Base-by-base conservation (phyloP, 2,797 vertebrate species). In the Alca torda region DNA sequence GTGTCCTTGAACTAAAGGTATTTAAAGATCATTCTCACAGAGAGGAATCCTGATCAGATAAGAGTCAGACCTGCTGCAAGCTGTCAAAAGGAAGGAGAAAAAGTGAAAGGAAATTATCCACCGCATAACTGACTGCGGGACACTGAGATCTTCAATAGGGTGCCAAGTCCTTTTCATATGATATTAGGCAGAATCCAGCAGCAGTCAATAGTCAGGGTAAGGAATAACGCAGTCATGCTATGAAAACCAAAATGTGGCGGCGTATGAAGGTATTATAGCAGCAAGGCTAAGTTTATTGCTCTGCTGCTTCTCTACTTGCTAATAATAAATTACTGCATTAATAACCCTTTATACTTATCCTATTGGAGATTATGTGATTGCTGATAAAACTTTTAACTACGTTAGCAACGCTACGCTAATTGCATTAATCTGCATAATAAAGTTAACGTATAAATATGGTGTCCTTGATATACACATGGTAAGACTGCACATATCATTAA, bases 391-490 rank as follows among this genome's bases (percentile, higher is more conserved):
- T 93, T 79, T 84, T 93, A 86, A 96, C 72, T 93, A 57, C 93
- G 90, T 96, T 97, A 95, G 89, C 77, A 94, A 76, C 65, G 91
- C 72, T 74, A 93, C 75, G 76, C 92, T 97, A 96, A 97, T 90
- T 96, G 85, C 94, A 89, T 93, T 95, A 95, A 96, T 82, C 94
- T 37, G 68, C 82, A 35, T 54, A 92, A 85, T 95, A 89, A 94
- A 95, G 53, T 92, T 94, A 94, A 75, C 3, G 0, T 76, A 84
- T 91, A 95, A 96, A 93, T 91, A 95, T 10, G 2, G 64, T 96
- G 95, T 95, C 94, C 88, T 97, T 95, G 92, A 83, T 46, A 28
- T 41, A 93, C 74, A 91, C 94, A 70, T 78, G 54, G 76, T 45
- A 94, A 95, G 90, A 92, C 1, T 92, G 80, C 54, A 75, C 59